A percentile compares a stretch with the other conserved stretches of the same genome.
These are phyloP conservation scores for Stenoptilia bipunctidactyla DNA, from an alignment of 2,888 invertebrate genomes.

Conservation along the genomic window DNA sequence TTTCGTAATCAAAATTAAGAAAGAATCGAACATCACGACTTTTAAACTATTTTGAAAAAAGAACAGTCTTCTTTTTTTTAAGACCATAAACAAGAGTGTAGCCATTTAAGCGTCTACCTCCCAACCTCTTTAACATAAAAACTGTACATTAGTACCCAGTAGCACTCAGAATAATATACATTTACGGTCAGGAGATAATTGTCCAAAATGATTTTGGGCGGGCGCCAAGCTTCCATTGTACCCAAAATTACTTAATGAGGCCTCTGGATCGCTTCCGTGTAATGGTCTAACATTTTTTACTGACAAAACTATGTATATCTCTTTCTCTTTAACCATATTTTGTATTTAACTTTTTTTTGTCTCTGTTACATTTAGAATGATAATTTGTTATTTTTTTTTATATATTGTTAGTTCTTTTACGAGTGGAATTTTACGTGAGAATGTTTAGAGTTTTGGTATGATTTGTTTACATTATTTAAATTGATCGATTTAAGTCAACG, in stretches of 20 bases:
- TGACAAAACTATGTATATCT: background rate
- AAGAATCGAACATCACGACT: too few relatives aligned
- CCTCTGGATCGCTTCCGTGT: background rate
- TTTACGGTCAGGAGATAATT: background rate
- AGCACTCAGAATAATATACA: background rate
- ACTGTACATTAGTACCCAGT: background rate
- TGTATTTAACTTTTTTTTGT: background rate
- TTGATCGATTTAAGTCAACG: background rate
- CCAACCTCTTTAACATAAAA: background rate
- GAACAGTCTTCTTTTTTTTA: too few relatives aligned
- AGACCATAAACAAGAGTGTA: too few relatives aligned
- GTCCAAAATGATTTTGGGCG: background rate
- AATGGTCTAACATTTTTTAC: background rate
- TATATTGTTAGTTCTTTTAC: background rate
- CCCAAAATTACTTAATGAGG: background rate
- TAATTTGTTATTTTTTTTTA: background rate
- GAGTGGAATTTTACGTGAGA: background rate
- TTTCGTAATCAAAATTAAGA: too few relatives aligned
- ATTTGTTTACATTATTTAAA: background rate
- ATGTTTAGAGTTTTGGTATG: background rate
- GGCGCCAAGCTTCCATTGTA: conserved; percentile 1
- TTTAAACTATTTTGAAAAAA: too few relatives aligned
- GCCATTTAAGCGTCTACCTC: background rate
- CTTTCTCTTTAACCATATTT: background rate
- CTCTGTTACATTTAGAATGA: background rate